phyloP scores from a whole-genome alignment of 2,888 invertebrate species.

The Tinea pellionella region DNA sequence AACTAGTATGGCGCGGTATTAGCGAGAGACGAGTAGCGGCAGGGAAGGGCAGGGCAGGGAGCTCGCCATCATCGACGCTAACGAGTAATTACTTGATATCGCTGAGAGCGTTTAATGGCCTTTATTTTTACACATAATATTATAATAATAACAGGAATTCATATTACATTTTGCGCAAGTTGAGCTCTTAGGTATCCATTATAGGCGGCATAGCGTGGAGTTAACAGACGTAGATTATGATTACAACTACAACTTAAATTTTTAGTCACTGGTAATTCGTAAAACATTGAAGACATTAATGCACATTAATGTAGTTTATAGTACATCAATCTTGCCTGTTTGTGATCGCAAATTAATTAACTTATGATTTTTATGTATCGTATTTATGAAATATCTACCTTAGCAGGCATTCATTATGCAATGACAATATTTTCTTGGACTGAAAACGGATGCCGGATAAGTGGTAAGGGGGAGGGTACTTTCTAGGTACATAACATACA shows the following conservation, averaged over 20 bases:
- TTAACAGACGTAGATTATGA: slow-evolving; percentile 9
- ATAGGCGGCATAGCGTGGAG: neutral
- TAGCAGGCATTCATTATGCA: too few species aligned
- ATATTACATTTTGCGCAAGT: slow-evolving; percentile 10
- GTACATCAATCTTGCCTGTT: too few species aligned
- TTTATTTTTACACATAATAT: slow-evolving; percentile 14
- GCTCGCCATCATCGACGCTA: slow-evolving; percentile 24
- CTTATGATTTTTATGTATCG: too few species aligned
- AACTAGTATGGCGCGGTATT: slow-evolving; percentile 35
- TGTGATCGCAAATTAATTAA: too few species aligned
- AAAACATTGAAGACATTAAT: neutral
- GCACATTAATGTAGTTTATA: neutral
- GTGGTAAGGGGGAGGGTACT: too few species aligned
- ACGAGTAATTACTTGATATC: slow-evolving; percentile 36
- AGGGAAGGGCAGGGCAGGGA: too few species aligned
- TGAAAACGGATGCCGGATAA: too few species aligned
- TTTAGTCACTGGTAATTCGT: neutral
- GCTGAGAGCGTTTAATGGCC: slow-evolving; percentile 12
- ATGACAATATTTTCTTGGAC: too few species aligned
- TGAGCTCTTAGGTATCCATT: neutral
- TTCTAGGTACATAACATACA: too few species aligned
- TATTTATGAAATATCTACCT: too few species aligned
- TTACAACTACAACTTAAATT: neutral
- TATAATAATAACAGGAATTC: slow-evolving; percentile 13
- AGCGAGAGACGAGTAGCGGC: neutral